phyloP scores from a whole-genome alignment of 2,113 vertebrate species.

The Channa maculata region DNA sequence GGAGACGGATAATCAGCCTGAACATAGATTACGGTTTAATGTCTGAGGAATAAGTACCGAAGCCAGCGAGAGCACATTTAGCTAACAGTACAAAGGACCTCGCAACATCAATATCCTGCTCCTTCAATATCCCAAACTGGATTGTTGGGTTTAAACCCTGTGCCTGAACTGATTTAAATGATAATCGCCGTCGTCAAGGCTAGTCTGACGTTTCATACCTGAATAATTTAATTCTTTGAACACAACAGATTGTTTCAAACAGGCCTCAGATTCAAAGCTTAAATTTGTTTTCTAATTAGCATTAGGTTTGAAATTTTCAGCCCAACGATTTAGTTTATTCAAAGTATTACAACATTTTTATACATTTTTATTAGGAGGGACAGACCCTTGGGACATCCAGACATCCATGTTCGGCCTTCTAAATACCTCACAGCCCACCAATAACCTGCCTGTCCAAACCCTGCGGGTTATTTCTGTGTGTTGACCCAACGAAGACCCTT shows the following conservation, averaged over 20 bases:
- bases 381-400: constrained; percentile 27
- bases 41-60: constrained; percentile 52
- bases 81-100: constrained; percentile 40
- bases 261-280: neutral
- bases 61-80: constrained; percentile 43
- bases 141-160: constrained; percentile 19
- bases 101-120: constrained; percentile 34
- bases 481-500: constrained; percentile 39
- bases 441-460: constrained; percentile 12
- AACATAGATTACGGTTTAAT: constrained; percentile 61
- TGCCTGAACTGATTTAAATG: constrained; percentile 36
- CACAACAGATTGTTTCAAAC: constrained; percentile 13
- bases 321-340: neutral
- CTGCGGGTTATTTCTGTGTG: constrained; percentile 35
- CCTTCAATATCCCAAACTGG: constrained; percentile 30
- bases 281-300: neutral
- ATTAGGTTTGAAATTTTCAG: constrained; percentile 8
- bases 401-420: constrained; percentile 36
- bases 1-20: constrained; percentile 61
- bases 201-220: constrained; percentile 21
- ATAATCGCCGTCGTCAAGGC: constrained; percentile 44
- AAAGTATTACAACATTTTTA: too few species aligned
- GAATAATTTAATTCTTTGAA: constrained; percentile 19
- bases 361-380: constrained; percentile 3
- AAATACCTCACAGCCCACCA: constrained; percentile 33